Evolutionary conservation across 1,140 invertebrate genomes (phyloP).

Genomic region (Pseudomyrmex pallidus): DNA sequence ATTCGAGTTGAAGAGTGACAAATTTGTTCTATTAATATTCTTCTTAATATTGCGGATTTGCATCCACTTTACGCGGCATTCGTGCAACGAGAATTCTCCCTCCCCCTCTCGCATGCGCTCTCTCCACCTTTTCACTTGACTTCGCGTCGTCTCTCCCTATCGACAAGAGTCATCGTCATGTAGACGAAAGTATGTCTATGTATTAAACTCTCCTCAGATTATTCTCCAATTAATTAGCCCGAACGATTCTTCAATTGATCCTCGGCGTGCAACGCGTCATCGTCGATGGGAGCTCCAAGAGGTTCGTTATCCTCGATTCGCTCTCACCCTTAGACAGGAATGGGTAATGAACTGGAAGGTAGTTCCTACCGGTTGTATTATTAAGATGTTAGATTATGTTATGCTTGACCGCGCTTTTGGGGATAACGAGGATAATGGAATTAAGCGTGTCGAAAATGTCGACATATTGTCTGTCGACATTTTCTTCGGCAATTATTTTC

Average conservation of each 20-base stretch:
- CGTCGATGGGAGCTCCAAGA: conserved; percentile 71
- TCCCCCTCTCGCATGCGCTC: conserved; percentile 35
- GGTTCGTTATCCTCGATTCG: conserved; percentile 82
- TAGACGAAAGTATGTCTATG: conserved; percentile 26
- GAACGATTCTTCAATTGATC: conserved; percentile 80
- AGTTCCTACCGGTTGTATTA: conserved; percentile 80
- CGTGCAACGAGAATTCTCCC: conserved; percentile 35
- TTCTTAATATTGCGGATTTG: conserved; percentile 29
- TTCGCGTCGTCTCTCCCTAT: conserved; percentile 11
- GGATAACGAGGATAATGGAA: conserved; percentile 56
- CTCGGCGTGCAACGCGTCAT: conserved; percentile 59
- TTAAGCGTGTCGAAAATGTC: conserved; percentile 30
- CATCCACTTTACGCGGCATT: background rate
- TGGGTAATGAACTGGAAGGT: conserved; percentile 82
- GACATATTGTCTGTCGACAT: background rate
- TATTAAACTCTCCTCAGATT: conserved; percentile 74
- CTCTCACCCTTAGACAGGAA: conserved; percentile 77
- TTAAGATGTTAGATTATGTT: conserved; percentile 78
- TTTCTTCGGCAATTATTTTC: background rate
- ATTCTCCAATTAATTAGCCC: conserved; percentile 79
- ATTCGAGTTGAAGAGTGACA: too few relatives aligned
- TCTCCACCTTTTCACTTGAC: background rate
- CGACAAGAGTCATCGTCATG: conserved; percentile 24
- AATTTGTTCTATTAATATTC: background rate
- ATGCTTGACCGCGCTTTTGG: conserved; percentile 54